Percentiles rank a stretch among this genome's conserved stretches.
Evolutionary conservation across 1,140 invertebrate genomes (phyloP).

Genomic region (Drosophila nikananu): DNA sequence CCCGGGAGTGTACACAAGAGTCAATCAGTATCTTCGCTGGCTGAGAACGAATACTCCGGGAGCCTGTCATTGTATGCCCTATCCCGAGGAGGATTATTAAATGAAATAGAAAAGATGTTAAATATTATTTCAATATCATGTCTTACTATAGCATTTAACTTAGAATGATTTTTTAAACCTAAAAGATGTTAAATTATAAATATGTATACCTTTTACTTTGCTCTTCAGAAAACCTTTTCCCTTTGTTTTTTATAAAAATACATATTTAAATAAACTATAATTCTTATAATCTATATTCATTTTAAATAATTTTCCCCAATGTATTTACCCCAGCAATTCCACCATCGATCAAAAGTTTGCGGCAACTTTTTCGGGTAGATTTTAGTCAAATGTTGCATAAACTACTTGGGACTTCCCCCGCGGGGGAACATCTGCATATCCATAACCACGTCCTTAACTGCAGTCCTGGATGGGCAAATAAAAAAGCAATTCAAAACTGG

Average conservation of each 20-base stretch:
- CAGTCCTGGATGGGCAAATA: constrained; percentile 67
- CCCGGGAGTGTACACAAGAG: constrained; percentile 91
- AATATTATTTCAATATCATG: background rate
- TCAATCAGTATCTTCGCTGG: constrained; percentile 89
- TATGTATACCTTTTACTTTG: background rate
- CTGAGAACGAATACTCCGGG: constrained; percentile 88
- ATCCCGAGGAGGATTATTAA: constrained; percentile 49
- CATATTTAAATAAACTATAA: background rate
- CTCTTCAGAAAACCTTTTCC: background rate
- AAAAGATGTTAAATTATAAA: background rate
- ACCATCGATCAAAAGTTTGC: constrained; percentile 47
- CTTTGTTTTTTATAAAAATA: background rate
- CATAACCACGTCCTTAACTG: constrained; percentile 53
- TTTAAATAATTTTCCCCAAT: background rate
- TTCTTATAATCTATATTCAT: background rate
- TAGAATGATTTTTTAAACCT: background rate
- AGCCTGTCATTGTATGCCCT: constrained; percentile 85
- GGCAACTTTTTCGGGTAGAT: constrained; percentile 46
- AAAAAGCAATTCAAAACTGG: constrained; percentile 78
- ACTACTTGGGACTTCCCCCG: constrained; percentile 51
- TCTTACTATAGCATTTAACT: background rate
- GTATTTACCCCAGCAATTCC: constrained; percentile 4
- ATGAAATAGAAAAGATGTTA: no score
- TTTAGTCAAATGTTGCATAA: constrained; percentile 64
- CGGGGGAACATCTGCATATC: constrained; percentile 27